A percentile compares a stretch with the other conserved stretches of the same genome.
Evolutionary conservation across 2,797 vertebrate genomes (phyloP).

Genomic region (Amblyopsis hoosieri): DNA sequence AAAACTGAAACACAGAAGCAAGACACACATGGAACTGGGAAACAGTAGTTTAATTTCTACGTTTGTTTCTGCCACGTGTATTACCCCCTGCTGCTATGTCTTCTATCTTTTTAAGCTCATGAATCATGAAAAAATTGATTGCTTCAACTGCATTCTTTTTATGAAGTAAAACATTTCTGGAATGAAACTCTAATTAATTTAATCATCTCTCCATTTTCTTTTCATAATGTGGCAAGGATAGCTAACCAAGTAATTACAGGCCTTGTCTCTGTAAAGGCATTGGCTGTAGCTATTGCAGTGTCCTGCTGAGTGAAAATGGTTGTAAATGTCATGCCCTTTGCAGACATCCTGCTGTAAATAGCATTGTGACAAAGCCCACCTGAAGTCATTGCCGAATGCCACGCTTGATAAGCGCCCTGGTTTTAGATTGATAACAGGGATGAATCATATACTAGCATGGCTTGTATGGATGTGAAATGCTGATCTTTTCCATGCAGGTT

Average conservation of each 20-base stretch:
- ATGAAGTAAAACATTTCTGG: slow-evolving; percentile 3
- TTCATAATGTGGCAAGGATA: not conserved
- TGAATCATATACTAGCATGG: not conserved
- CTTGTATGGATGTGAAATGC: not conserved
- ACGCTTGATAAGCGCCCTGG: not conserved
- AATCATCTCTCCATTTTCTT: not conserved
- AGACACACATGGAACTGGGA: too few species aligned
- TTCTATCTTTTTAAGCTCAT: slow-evolving; percentile 25
- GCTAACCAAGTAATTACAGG: slow-evolving; percentile 5
- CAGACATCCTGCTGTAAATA: slow-evolving; percentile 17
- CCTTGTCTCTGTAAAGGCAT: slow-evolving; percentile 4
- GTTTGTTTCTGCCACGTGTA: slow-evolving; percentile 34
- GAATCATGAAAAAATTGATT: slow-evolving; percentile 10
- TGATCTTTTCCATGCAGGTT: not conserved
- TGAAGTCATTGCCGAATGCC: slow-evolving; percentile 8
- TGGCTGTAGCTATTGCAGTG: slow-evolving; percentile 22
- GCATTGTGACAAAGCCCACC: slow-evolving; percentile 22
- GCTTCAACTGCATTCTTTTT: not conserved
- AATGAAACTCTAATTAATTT: slow-evolving; percentile 11
- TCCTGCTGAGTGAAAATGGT: slow-evolving; percentile 22
- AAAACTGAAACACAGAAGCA: too few species aligned
- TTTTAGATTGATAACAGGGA: slow-evolving; percentile 11
- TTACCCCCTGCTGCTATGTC: slow-evolving; percentile 22
- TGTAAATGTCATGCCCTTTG: slow-evolving; percentile 56
- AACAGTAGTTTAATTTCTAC: slow-evolving; percentile 7